Conservation (phyloP, 1,140 invertebrate genomes). For the Drosophila bipectinata region DNA sequence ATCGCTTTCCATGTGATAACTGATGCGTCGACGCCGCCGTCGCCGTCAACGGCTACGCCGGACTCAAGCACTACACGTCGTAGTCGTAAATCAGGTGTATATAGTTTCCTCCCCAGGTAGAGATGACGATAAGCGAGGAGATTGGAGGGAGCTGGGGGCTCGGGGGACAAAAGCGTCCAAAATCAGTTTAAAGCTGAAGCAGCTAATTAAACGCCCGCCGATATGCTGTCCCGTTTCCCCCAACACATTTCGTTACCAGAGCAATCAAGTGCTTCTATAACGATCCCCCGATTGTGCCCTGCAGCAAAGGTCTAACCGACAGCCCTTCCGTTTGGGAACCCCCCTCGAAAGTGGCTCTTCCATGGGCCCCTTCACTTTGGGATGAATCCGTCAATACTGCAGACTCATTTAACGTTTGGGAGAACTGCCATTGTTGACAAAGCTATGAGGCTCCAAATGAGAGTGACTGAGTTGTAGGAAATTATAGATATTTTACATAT, state of each 20-base stretch:
- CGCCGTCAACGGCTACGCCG: slow-evolving; percentile 18
- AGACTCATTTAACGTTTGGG: slow-evolving; percentile 1
- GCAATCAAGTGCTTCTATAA: slow-evolving; percentile 39
- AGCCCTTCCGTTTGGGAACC: not conserved
- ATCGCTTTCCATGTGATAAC: slow-evolving; percentile 43
- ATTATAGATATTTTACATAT: not conserved
- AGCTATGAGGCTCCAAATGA: not conserved
- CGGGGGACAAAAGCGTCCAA: slow-evolving; percentile 27
- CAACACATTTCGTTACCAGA: slow-evolving; percentile 19
- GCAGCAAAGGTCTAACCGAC: slow-evolving; percentile 6
- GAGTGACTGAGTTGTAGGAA: not conserved
- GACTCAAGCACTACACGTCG: slow-evolving; percentile 20
- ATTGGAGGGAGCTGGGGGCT: not conserved
- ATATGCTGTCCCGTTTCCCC: slow-evolving; percentile 16
- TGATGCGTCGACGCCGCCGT: slow-evolving; percentile 21
- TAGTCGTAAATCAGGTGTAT: slow-evolving; percentile 43
- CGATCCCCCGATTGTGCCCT: slow-evolving; percentile 26
- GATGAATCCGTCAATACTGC: not conserved
- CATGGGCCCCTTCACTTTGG: not conserved
- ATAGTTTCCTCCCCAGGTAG: slow-evolving; percentile 9
- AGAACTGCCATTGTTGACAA: not conserved
- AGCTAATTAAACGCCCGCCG: slow-evolving; percentile 43
- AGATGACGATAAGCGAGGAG: not conserved
- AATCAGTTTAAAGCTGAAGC: slow-evolving; percentile 29
- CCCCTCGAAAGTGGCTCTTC: not conserved